Percentiles rank a stretch among this genome's conserved stretches.
Evolutionary conservation across 2,888 invertebrate species (phyloP).

Genomic region (Caradrina kadenii): DNA sequence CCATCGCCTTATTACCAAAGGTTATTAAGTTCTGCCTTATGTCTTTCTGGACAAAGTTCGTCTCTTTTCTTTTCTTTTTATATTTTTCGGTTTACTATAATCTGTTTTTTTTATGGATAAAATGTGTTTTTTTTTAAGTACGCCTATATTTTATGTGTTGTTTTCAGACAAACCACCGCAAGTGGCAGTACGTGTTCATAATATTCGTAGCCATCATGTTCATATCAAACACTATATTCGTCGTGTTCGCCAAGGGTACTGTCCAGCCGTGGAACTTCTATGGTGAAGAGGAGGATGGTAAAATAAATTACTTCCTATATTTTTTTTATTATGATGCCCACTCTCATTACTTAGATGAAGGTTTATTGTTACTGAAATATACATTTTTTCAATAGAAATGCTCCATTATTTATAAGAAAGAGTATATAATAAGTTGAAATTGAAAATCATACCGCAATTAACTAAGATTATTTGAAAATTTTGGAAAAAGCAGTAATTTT

Average conservation of each 20-base stretch:
- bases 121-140: too few species aligned
- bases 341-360: neutral
- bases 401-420: neutral
- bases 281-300: slow-evolving; percentile 69
- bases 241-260: slow-evolving; percentile 92
- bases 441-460: neutral
- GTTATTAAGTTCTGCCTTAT: too few species aligned
- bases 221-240: slow-evolving; percentile 91
- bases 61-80: too few species aligned
- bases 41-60: too few species aligned
- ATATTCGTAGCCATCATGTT: slow-evolving; percentile 88
- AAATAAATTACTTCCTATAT: neutral
- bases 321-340: neutral
- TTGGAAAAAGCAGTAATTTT: too few species aligned
- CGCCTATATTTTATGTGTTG: too few species aligned
- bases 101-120: too few species aligned
- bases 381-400: neutral
- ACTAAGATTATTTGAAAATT: too few species aligned
- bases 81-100: too few species aligned
- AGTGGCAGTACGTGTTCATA: slow-evolving; percentile 93
- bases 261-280: slow-evolving; percentile 94
- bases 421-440: neutral
- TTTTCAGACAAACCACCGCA: slow-evolving; percentile 76
- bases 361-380: neutral
- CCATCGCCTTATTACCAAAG: too few species aligned